Percentiles rank a stretch among this genome's conserved stretches.
Conservation (phyloP, 2,797 vertebrate species). For the Antennarius maculatus region DNA sequence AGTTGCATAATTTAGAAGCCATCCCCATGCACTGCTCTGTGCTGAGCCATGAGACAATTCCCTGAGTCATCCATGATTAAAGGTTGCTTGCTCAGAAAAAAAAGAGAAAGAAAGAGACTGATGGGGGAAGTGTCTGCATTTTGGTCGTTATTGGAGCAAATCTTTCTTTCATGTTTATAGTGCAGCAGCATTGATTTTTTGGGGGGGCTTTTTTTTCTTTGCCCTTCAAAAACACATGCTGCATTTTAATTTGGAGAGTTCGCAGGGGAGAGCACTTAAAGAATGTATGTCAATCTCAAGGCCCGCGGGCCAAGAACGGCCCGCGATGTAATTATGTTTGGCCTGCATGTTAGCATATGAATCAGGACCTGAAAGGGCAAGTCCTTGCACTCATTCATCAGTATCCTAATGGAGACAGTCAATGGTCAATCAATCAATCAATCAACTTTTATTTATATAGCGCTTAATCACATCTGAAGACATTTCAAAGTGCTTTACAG, state of each 20-base stretch:
- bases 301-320: too few relatives aligned
- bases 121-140: constrained; percentile 26
- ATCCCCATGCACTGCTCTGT: constrained; percentile 49
- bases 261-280: too few relatives aligned
- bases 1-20: constrained; percentile 74
- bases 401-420: too few relatives aligned
- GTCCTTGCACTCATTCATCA: too few relatives aligned
- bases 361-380: too few relatives aligned
- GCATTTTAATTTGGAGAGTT: constrained; percentile 69
- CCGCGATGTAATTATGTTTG: too few relatives aligned
- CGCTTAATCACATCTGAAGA: too few relatives aligned
- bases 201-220: constrained; percentile 8
- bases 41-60: constrained; percentile 48
- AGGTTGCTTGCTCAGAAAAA: constrained; percentile 47
- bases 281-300: too few relatives aligned
- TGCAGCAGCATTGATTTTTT: constrained; percentile 11
- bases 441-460: too few relatives aligned
- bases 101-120: background rate
- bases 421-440: too few relatives aligned
- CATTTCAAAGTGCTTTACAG: too few relatives aligned
- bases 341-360: too few relatives aligned
- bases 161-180: constrained; percentile 75
- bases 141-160: constrained; percentile 61
- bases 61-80: constrained; percentile 45
- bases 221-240: constrained; percentile 65